Evolutionary conservation across 2,888 invertebrate genomes (phyloP), one percentile per base, ranked within the genome.

Genomic region (Argyresthia albistria): DNA sequence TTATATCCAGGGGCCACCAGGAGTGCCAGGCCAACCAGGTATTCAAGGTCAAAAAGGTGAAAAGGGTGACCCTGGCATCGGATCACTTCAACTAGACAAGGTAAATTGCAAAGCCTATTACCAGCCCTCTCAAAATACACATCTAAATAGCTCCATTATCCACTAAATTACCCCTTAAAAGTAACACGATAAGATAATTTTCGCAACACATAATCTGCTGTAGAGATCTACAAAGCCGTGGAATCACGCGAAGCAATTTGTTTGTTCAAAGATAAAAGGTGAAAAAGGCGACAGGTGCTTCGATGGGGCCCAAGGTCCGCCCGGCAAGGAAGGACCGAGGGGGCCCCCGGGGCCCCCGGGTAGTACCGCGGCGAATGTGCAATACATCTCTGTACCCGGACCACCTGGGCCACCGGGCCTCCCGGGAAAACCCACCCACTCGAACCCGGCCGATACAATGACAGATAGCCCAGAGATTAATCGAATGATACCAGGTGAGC

Each of bases 361-460:
- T n/a, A 56, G 68, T 9, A 71, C 80, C 1, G 79, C 89, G 58
- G 84, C 89, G 39, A 82, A 78, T 54, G 82, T 89, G 53, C 89
- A 91, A 62, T 94, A 92, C 73, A 87, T 93, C 58, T 91, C 94
- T 8, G 92, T 93, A 45, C 92, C 94, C 0, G 95, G 95, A 0
- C 91, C 92, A 0, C 92, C 93, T 0, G 93, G 92, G 6, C 91
- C 91, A 0, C 93, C 93, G 0, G 94, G 94, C 1, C 89, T 91
- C 0, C 92, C 92, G 0, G 75, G 73, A 1, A 60, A 61, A 64
- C 9, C 75, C 65, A 66, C 65, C 46, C 70, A 63, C 52, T 63
- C 69, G 11, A 76, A 76, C 58, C 76, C 80, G 43, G 60, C 66
- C 14, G 82, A 84, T 68, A 74, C 77, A 59, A 68, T 82, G 67